Conservation (phyloP, 2,797 vertebrate genomes). For the Erethizon dorsatum region DNA sequence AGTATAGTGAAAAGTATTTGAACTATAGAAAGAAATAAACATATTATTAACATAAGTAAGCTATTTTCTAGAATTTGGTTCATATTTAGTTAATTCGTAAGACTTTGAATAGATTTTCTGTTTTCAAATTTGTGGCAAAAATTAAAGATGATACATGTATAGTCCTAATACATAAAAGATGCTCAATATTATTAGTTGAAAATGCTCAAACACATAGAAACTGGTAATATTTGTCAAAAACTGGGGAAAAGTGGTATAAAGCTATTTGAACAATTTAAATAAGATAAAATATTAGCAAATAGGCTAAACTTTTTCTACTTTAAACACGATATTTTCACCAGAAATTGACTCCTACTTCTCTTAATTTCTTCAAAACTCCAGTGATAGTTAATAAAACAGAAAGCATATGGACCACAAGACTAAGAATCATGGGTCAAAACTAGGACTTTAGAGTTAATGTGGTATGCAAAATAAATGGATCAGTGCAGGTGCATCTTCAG, state of each 20-base stretch:
- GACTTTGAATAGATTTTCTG: neutral
- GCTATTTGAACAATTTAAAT: neutral
- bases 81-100: neutral
- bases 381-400: neutral
- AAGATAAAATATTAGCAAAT: neutral
- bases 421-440: neutral
- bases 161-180: neutral
- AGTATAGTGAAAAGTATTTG: constrained; percentile 22
- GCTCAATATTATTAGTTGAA: neutral
- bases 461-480: neutral
- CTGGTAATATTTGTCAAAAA: neutral
- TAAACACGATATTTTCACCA: neutral
- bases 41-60: neutral
- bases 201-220: constrained; percentile 15
- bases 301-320: neutral
- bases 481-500: neutral
- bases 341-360: neutral
- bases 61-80: neutral
- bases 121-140: constrained; percentile 22
- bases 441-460: neutral
- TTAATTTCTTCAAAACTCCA: neutral
- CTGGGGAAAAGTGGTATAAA: neutral
- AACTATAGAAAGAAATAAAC: constrained; percentile 19
- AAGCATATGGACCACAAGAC: neutral
- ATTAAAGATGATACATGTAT: neutral